Evolutionary conservation across 2,888 invertebrate species (phyloP).

Genomic region (Strigamia crassipes): DNA sequence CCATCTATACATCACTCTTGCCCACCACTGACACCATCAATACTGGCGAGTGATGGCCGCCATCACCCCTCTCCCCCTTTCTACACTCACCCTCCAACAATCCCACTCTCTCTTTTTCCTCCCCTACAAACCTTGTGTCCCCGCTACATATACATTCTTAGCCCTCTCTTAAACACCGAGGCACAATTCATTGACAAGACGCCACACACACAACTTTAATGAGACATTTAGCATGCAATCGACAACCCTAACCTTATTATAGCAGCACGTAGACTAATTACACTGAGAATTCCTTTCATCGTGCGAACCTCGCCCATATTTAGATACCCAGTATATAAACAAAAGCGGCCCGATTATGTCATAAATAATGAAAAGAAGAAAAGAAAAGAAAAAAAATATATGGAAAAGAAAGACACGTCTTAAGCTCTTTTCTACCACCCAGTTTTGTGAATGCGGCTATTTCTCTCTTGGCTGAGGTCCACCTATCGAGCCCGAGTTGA

Average conservation of each 20-base stretch:
- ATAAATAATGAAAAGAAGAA: background rate
- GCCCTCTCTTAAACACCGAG: background rate
- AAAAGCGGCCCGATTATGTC: background rate
- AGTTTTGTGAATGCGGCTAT: constrained; percentile 16
- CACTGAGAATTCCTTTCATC: background rate
- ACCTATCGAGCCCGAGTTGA: constrained; percentile 31
- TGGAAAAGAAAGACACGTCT: background rate
- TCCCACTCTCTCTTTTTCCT: constrained; percentile 22
- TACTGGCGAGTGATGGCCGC: constrained; percentile 13
- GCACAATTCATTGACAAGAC: background rate
- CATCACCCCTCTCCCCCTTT: constrained; percentile 19
- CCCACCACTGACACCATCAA: constrained; percentile 18
- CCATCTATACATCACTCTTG: constrained; percentile 23
- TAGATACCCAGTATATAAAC: background rate
- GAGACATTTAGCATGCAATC: constrained; percentile 12
- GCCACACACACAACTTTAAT: constrained; percentile 4
- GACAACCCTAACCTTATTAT: background rate
- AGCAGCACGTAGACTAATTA: background rate
- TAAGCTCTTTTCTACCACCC: constrained; percentile 22
- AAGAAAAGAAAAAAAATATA: background rate
- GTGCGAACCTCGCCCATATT: background rate
- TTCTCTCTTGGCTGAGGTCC: constrained; percentile 24
- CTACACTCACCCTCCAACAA: background rate
- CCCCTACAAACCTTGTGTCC: background rate
- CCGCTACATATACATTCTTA: background rate